Conservation (phyloP, 2,888 invertebrate species). For the Steinernema carpocapsae region DNA sequence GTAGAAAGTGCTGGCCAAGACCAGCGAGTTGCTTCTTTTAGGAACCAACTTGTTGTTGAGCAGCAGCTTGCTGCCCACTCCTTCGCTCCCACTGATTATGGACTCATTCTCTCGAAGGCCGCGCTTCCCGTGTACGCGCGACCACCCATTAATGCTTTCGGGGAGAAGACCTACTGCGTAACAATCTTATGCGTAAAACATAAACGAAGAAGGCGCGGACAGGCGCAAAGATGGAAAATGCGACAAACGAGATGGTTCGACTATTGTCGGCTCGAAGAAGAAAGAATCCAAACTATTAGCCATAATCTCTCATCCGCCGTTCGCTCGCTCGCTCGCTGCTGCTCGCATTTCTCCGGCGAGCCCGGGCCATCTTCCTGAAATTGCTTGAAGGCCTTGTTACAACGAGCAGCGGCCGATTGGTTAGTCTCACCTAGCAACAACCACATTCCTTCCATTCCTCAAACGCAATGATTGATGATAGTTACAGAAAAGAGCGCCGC, state of each 20-base stretch:
- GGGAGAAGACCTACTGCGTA: too few species aligned
- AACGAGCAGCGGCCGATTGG: constrained; percentile 34
- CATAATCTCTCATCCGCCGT: constrained; percentile 28
- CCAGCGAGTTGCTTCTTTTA: neutral
- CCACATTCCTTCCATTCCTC: constrained; percentile 35
- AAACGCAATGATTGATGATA: constrained; percentile 34
- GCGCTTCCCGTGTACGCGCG: neutral
- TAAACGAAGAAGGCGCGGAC: too few species aligned
- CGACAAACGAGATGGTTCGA: neutral
- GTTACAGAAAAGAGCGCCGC: constrained; percentile 14
- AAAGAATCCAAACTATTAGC: constrained; percentile 34
- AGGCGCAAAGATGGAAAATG: neutral
- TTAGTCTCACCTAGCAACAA: constrained; percentile 35
- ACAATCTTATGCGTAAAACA: too few species aligned
- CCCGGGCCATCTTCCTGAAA: constrained; percentile 33
- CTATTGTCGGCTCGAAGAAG: constrained; percentile 26
- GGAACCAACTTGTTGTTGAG: neutral
- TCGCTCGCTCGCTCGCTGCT: constrained; percentile 23
- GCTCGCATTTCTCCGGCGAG: constrained; percentile 16
- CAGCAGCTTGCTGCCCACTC: neutral
- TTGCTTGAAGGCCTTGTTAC: constrained; percentile 35
- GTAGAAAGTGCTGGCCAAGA: neutral
- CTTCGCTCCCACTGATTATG: neutral
- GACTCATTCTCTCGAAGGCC: constrained; percentile 1
- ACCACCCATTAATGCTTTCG: neutral